These are phyloP conservation scores for Solenopsis fugax DNA, from an alignment of 1,140 invertebrate species.

Conservation along the genomic window DNA sequence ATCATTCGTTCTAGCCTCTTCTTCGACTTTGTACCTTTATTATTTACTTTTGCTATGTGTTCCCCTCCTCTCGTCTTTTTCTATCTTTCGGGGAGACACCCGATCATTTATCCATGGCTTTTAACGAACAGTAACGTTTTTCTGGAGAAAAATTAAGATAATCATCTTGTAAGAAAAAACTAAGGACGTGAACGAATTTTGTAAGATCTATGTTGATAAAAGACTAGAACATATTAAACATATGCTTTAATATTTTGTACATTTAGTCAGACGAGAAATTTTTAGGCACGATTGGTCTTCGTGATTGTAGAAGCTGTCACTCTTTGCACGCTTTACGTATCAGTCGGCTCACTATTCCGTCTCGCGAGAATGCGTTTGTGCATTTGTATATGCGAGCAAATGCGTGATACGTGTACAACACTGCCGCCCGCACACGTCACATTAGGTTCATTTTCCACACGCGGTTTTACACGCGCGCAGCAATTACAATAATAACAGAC, in stretches of 20 bases:
- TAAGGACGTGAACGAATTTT: neutral
- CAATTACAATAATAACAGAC: slow-evolving; percentile 87
- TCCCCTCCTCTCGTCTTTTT: slow-evolving; percentile 24
- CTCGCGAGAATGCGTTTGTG: neutral
- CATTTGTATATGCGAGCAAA: neutral
- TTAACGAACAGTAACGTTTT: slow-evolving; percentile 38
- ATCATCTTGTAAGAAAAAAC: slow-evolving; percentile 3
- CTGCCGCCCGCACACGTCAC: slow-evolving; percentile 82
- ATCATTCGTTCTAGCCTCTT: slow-evolving; percentile 15
- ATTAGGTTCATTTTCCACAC: slow-evolving; percentile 86
- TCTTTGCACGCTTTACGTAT: neutral
- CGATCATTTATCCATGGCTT: neutral
- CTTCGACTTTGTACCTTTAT: slow-evolving; percentile 31
- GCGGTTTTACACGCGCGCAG: slow-evolving; percentile 84
- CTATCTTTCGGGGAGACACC: slow-evolving; percentile 5
- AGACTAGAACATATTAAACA: neutral
- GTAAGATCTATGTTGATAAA: too few species aligned
- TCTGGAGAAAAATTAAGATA: neutral
- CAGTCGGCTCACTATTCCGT: neutral
- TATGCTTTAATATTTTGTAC: neutral
- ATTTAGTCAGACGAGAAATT: neutral
- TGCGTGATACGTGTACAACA: slow-evolving; percentile 22
- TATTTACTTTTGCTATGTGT: neutral
- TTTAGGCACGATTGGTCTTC: neutral
- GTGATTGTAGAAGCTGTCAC: neutral